Percentiles rank a stretch among this genome's conserved stretches.
phyloP scores from a whole-genome alignment of 2,113 vertebrate genomes.

The Campylomormyrus numenius region DNA sequence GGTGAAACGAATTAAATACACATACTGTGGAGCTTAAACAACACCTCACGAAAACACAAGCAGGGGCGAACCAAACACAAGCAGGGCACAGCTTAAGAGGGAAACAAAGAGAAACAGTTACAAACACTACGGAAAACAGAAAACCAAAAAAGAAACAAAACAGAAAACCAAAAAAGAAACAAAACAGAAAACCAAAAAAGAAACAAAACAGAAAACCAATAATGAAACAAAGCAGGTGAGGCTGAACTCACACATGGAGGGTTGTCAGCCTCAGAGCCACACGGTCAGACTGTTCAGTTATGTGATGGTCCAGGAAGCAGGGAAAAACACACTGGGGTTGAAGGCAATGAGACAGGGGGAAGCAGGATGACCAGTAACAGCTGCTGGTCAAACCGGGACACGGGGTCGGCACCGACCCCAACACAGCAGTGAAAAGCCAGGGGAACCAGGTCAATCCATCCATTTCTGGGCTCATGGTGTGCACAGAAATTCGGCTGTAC shows the following conservation, averaged over 20 bases:
- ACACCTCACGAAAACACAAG: background rate
- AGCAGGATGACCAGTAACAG: background rate
- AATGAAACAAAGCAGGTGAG: background rate
- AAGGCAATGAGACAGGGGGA: background rate
- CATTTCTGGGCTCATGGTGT: background rate
- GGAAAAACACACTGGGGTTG: background rate
- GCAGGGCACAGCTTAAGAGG: background rate
- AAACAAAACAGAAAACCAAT: no score
- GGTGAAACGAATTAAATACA: background rate
- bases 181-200: no score
- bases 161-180: no score
- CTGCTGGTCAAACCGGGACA: no score
- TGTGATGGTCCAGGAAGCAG: no score
- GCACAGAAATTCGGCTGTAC: background rate
- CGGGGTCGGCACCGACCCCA: background rate
- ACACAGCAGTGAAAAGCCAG: background rate
- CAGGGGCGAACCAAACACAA: background rate
- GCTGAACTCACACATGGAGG: background rate
- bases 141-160: no score
- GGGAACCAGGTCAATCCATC: background rate
- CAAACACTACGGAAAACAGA: background rate
- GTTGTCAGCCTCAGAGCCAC: background rate
- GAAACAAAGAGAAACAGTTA: background rate
- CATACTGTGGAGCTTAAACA: background rate
- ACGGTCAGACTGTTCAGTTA: background rate